Evolutionary conservation across 2,888 invertebrate genomes (phyloP).

Genomic region (Melanargia galathea): DNA sequence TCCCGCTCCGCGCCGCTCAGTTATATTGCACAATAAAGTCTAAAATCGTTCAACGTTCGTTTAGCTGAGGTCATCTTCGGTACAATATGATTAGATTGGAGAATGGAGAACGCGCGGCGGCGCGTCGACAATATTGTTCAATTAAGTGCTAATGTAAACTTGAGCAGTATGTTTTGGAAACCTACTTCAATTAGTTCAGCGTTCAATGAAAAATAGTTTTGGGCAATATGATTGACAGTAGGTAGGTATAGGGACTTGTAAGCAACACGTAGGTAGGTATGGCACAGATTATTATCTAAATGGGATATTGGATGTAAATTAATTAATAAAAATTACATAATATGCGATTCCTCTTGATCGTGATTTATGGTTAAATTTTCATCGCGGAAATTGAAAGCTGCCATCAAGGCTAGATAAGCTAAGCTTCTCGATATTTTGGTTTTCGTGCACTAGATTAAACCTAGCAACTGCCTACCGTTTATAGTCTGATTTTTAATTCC

Average conservation of each 20-base stretch:
- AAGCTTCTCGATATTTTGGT: constrained; percentile 12
- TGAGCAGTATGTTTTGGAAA: too few relatives aligned
- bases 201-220: too few relatives aligned
- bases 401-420: constrained; percentile 4
- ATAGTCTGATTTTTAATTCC: too few relatives aligned
- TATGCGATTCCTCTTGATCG: constrained; percentile 11
- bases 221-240: too few relatives aligned
- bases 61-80: neutral
- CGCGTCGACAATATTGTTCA: neutral
- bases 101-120: neutral
- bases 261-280: too few relatives aligned
- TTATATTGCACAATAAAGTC: neutral
- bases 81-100: neutral
- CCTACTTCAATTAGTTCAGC: too few relatives aligned
- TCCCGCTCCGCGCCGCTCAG: neutral
- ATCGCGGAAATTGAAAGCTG: constrained; percentile 25
- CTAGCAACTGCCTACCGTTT: too few relatives aligned
- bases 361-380: constrained; percentile 22
- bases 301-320: neutral
- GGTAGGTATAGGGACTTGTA: too few relatives aligned
- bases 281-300: neutral
- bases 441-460: neutral
- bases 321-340: constrained; percentile 2
- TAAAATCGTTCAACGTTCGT: neutral
- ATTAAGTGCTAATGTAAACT: neutral